Evolutionary conservation across 2,113 vertebrate species (phyloP).

Genomic region (Caretta caretta): DNA sequence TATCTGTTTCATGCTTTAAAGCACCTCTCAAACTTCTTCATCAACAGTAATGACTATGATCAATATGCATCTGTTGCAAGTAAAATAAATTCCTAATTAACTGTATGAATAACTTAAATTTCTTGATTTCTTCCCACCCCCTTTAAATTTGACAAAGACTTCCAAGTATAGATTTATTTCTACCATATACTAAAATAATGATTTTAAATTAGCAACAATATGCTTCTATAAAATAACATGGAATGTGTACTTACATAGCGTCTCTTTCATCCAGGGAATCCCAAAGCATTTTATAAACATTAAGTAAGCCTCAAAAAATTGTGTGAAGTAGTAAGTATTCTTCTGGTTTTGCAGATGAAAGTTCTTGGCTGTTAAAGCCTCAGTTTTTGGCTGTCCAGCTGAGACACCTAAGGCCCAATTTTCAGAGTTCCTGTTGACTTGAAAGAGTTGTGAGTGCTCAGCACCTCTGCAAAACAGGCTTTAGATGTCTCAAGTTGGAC

Average conservation of each 20-base stretch:
- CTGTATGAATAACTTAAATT: background rate
- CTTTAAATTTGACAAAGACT: background rate
- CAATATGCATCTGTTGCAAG: background rate
- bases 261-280: background rate
- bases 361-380: background rate
- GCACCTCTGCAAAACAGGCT: background rate
- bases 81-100: background rate
- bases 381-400: background rate
- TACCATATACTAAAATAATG: fast-evolving
- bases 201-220: background rate
- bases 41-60: background rate
- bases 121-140: background rate
- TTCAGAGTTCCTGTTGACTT: background rate
- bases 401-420: background rate
- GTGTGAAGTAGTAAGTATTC: background rate
- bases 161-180: background rate
- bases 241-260: background rate
- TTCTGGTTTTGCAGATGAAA: background rate
- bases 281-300: background rate
- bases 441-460: background rate
- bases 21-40: background rate
- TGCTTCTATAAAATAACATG: background rate
- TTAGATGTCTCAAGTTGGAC: background rate
- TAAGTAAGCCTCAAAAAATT: background rate
- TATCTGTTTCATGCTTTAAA: background rate